Evolutionary conservation across 2,888 invertebrate species (phyloP).

Genomic region (Plebejus anna): DNA sequence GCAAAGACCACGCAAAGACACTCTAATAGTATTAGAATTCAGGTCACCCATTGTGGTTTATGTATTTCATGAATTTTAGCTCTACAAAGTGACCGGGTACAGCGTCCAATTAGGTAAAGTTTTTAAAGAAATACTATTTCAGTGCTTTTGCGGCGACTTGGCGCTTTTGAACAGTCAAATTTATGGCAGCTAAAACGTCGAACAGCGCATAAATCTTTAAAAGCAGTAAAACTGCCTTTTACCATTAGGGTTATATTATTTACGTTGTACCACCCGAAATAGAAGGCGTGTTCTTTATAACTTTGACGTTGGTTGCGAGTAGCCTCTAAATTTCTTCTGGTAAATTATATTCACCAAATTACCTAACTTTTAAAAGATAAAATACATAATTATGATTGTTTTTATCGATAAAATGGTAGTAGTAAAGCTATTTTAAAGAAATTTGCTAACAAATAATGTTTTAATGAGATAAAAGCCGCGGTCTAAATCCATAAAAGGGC

Average conservation of each 20-base stretch:
- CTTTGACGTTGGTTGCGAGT: slow-evolving; percentile 6
- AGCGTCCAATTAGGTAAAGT: neutral
- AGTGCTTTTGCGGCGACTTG: neutral
- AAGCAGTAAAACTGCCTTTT: slow-evolving; percentile 17
- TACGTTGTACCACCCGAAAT: slow-evolving; percentile 10
- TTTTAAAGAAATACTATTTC: slow-evolving; percentile 5
- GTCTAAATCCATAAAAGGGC: neutral
- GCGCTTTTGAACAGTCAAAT: slow-evolving; percentile 11
- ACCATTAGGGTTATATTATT: slow-evolving; percentile 3
- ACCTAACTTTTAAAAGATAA: no score
- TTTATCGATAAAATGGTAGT: no score
- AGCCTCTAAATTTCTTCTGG: neutral
- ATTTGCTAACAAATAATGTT: neutral
- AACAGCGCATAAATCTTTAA: slow-evolving; percentile 12
- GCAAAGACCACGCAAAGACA: neutral
- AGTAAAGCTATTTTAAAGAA: no score
- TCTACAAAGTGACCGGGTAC: neutral
- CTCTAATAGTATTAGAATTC: neutral
- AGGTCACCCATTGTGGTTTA: neutral
- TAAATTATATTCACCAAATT: neutral
- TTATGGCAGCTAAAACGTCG: slow-evolving; percentile 2
- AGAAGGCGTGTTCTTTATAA: neutral
- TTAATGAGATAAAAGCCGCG: neutral
- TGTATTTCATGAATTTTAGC: neutral
- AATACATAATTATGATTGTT: no score